phyloP scores from a whole-genome alignment of 2,113 vertebrate genomes.

The Elaphurus davidianus region DNA sequence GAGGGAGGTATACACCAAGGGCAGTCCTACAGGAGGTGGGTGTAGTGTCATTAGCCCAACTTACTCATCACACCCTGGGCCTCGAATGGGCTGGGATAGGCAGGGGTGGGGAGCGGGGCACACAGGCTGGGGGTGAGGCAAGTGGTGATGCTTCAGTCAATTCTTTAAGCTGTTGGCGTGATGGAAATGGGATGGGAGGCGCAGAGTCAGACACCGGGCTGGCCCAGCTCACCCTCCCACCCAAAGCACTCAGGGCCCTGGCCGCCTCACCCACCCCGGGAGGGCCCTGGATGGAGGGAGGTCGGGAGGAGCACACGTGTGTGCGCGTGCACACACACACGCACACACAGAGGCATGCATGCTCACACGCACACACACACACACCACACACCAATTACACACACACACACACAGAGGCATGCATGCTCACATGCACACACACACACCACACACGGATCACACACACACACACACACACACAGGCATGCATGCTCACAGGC shows the following conservation, averaged over 20 bases:
- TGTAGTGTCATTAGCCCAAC: background rate
- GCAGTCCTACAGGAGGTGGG: constrained; percentile 2
- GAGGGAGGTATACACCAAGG: background rate
- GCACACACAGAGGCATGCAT: fast-evolving
- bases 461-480: no score
- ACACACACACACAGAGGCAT: no score
- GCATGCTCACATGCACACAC: no score
- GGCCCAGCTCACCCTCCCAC: background rate
- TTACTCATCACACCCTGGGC: constrained; percentile 23
- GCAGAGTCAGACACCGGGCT: background rate
- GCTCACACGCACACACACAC: background rate
- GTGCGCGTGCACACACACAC: background rate
- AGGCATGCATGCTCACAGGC: no score
- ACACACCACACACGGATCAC: no score
- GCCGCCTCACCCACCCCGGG: background rate
- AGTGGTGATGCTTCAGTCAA: background rate
- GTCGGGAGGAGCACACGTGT: background rate
- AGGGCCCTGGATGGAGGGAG: background rate
- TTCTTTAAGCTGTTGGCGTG: constrained; percentile 39
- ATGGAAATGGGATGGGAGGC: constrained; percentile 41
- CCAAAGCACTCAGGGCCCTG: background rate
- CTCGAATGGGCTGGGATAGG: background rate
- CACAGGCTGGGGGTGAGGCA: background rate
- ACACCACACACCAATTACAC: background rate
- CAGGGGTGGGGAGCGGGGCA: background rate